Conservation (phyloP, 2,888 invertebrate species). For the Creontiades dilutus region DNA sequence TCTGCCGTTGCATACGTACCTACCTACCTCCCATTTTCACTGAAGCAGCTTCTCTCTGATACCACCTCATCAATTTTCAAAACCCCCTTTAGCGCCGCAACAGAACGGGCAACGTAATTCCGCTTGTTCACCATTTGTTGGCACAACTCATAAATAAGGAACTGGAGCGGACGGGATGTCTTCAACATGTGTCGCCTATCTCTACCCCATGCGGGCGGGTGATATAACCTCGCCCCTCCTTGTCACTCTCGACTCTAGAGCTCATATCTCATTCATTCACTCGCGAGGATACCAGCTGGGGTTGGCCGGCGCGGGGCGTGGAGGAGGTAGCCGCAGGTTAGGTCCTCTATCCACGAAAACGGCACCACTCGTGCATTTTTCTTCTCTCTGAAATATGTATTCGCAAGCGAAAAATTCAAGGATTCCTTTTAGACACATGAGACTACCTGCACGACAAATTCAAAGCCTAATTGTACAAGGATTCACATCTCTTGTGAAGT, state of each 20-base stretch:
- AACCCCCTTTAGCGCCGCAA: conserved; percentile 1
- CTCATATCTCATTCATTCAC: conserved; percentile 35
- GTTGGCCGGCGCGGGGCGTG: neutral
- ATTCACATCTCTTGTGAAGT: no score
- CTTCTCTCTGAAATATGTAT: no score
- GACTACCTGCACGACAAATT: no score
- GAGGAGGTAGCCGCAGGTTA: neutral
- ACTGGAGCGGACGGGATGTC: conserved; percentile 25
- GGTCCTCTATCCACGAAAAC: neutral
- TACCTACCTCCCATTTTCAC: neutral
- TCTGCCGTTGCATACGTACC: no score
- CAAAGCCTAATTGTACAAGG: no score
- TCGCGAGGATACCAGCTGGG: conserved; percentile 10
- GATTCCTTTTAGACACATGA: no score
- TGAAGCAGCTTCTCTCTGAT: neutral
- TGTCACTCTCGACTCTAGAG: conserved; percentile 23
- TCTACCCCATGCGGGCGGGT: conserved; percentile 10
- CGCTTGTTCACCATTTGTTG: conserved; percentile 22
- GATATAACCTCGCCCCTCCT: conserved; percentile 15
- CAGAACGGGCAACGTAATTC: neutral
- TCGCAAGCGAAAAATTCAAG: no score
- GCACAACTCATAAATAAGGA: conserved; percentile 26
- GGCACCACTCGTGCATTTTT: no score
- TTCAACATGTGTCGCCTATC: conserved; percentile 42
- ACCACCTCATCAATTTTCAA: neutral